Base-by-base conservation (phyloP, 1,140 invertebrate genomes). In the Drosophila virilis region DNA sequence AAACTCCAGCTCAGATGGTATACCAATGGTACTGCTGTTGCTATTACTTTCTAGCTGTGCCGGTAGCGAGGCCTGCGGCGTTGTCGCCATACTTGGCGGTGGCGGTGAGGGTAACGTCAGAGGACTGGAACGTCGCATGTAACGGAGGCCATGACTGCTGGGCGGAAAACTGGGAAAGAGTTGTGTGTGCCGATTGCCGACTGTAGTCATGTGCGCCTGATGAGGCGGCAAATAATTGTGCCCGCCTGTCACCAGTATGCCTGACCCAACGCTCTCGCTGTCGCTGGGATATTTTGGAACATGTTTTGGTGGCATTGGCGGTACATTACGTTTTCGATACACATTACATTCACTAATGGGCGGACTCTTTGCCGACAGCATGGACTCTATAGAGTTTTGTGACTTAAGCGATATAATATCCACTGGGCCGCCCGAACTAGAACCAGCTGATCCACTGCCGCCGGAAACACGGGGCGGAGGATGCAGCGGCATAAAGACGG, bases 201-300 rank as follows among this genome's bases (percentile, higher is more conserved):
- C 75, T 0, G 74, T 70, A 12, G 51, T 51, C 52, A 52, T 54
- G 9, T 73, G 77, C 0, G 45, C 40, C 55, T 65, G 37, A 72
- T 62, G 55, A 3, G 55, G 33, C 7, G 48, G 43, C 38, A 58
- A 33, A 43, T 75, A 74, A 5, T 64, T 74, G 42, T 70, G 40
- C 4, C 78, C 77, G 0, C 58, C 70, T 2, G 64, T 40, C 2
- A 65, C 77, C 22, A 91, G 73, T 2, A 90, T 90, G 9, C 94
- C 94, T 0, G 94, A 94, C 0, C 94, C 94, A 60, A 94, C 94
- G 80, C 94, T 94, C 68, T 94, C 94, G 64, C 94, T 94, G 59
- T 94, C 94, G 38, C 94, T 94, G 6, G 93, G 93, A 80, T 94
- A 94, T 74, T 94, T 94, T 61, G 94, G 93, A 3, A 94, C 94